Evolutionary conservation across 1,140 invertebrate species (phyloP).

Genomic region (Meloidogyne chitwoodi): DNA sequence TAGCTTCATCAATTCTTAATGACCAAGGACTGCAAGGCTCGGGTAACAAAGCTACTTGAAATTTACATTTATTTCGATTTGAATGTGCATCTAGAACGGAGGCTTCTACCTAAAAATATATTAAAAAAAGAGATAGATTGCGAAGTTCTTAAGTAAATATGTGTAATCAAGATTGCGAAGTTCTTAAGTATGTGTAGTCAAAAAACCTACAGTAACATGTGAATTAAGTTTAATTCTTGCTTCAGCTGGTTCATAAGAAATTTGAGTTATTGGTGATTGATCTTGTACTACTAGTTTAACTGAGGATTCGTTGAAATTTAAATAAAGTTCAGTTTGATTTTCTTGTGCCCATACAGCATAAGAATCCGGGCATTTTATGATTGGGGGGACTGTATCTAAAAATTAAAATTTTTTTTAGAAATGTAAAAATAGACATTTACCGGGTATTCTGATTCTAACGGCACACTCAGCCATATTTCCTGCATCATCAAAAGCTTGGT

Average conservation of each 20-base stretch:
- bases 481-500: constrained; percentile 90
- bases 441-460: constrained; percentile 65
- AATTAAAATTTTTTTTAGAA: neutral
- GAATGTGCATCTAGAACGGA: constrained; percentile 80
- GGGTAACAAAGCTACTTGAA: constrained; percentile 74
- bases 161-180: too few relatives aligned
- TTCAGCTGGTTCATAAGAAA: constrained; percentile 75
- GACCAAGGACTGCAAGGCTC: constrained; percentile 91
- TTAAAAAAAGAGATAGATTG: too few relatives aligned
- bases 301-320: constrained; percentile 86
- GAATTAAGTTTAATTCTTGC: constrained; percentile 81
- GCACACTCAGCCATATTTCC: constrained; percentile 93
- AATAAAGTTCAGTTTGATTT: constrained; percentile 79
- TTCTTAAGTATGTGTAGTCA: too few relatives aligned
- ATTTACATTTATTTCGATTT: constrained; percentile 83
- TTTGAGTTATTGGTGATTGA: constrained; percentile 74
- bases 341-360: constrained; percentile 87
- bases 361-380: constrained; percentile 85
- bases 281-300: constrained; percentile 79
- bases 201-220: constrained; percentile 73
- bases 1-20: constrained; percentile 71
- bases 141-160: too few relatives aligned
- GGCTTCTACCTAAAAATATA: constrained; percentile 76
- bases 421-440: neutral
- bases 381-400: constrained; percentile 82